Percentiles rank a stretch among this genome's conserved stretches.
These are phyloP conservation scores for Mechanitis mazaeus DNA, from an alignment of 2,888 invertebrate genomes.

Conservation along the genomic window DNA sequence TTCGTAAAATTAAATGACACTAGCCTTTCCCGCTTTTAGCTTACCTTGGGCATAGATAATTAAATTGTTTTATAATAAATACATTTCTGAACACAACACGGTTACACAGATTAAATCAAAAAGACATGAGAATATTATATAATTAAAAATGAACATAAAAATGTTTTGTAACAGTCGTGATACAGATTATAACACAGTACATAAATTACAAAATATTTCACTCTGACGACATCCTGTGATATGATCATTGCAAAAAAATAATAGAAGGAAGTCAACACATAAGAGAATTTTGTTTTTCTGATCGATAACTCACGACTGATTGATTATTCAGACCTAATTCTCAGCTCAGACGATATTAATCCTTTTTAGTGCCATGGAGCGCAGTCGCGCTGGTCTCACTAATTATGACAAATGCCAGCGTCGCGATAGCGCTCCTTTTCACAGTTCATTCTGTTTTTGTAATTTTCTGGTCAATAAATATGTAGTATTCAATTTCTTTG, in stretches of 20 bases:
- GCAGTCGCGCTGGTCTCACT: constrained; percentile 17
- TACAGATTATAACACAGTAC: constrained; percentile 4
- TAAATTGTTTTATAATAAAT: too few relatives aligned
- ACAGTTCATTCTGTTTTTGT: too few relatives aligned
- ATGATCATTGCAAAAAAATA: constrained; percentile 20
- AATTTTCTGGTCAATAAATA: too few relatives aligned
- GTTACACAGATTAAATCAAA: too few relatives aligned
- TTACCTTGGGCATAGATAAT: too few relatives aligned
- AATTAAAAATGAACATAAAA: constrained; percentile 4
- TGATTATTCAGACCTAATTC: constrained; percentile 33
- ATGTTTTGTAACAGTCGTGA: constrained; percentile 6
- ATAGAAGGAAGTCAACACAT: constrained; percentile 35
- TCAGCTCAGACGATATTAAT: constrained; percentile 26
- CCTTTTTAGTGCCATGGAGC: too few relatives aligned
- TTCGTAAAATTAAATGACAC: constrained; percentile 41
- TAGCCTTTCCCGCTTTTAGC: background rate
- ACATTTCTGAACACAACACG: too few relatives aligned
- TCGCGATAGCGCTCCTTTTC: too few relatives aligned
- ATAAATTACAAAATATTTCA: constrained; percentile 4
- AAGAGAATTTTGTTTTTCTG: constrained; percentile 37
- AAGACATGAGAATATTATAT: background rate
- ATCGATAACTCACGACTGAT: constrained; percentile 42
- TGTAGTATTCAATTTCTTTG: too few relatives aligned
- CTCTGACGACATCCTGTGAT: constrained; percentile 18
- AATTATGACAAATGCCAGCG: background rate